Evolutionary conservation across 2,797 vertebrate genomes (phyloP).

Genomic region (Mormyrops boulengeri): DNA sequence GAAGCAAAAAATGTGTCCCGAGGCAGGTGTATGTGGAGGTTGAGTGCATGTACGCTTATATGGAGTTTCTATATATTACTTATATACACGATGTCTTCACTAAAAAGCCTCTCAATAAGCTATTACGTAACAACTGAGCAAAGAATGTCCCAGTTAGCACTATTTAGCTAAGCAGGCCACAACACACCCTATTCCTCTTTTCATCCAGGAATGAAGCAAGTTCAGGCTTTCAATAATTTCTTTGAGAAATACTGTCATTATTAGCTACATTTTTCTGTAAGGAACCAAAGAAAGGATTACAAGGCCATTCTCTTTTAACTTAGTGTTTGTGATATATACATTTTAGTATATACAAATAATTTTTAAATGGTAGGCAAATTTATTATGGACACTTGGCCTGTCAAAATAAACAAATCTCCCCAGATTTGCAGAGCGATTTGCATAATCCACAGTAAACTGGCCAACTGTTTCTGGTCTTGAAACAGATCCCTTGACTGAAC

Average conservation of each 20-base stretch:
- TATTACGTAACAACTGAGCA: conserved; percentile 12
- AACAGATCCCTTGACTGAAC: not conserved
- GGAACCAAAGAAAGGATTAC: conserved; percentile 31
- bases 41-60: not conserved
- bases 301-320: conserved; percentile 34
- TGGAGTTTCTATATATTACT: conserved; percentile 19
- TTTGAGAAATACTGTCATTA: conserved; percentile 30
- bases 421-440: conserved; percentile 25
- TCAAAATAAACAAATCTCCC: conserved; percentile 34
- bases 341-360: not conserved
- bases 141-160: not conserved
- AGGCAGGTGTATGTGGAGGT: conserved; percentile 16
- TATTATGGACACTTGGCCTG: conserved; percentile 23
- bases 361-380: conserved; percentile 17
- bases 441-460: conserved; percentile 25
- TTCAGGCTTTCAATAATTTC: conserved; percentile 38
- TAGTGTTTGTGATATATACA: conserved; percentile 13
- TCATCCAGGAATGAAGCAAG: conserved; percentile 24
- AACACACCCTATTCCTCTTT: conserved; percentile 24
- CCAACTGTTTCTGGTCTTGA: not conserved
- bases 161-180: conserved; percentile 26
- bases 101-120: conserved; percentile 5
- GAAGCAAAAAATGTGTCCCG: conserved; percentile 23
- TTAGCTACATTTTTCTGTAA: conserved; percentile 30
- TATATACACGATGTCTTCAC: conserved; percentile 34